Base-by-base conservation (phyloP, 2,113 vertebrate genomes). In the Bettongia penicillata region DNA sequence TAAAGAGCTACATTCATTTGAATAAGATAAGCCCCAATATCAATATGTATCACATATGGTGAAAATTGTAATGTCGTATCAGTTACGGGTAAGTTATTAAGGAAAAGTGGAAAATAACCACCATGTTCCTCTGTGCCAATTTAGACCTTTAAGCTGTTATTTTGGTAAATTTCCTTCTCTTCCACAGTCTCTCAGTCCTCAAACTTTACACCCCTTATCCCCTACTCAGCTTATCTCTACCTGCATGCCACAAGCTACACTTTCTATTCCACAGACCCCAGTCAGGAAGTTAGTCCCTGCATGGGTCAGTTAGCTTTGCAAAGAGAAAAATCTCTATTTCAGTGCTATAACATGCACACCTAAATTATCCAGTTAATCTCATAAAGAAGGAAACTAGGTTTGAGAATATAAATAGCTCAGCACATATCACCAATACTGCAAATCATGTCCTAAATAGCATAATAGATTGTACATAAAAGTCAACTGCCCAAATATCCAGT, bases 81-180 rank as follows among this genome's bases (percentile, higher is more conserved):
- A 93, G 23, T 25, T 55, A 92, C 91, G 37, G 90, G 91, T 49
- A 96, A 0, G 19, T 94, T 95, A 31, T 31, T 90, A 90, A 0
- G 19, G 52, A 37, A 94, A 84, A 11, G 53, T 23, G 47, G 49
- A 91, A 94, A 95, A 51, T 51, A 25, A 90, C 43, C 93, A 14
- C 43, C 89, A 53, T 53, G 3, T 49, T 55, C 22, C 22, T 49
- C 23, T 43, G 51, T 90, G 37, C 52, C 25, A 52, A 14, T 50
- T 57, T 95, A 49, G 37, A 91, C 47, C 94, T 92, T 77, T 22
- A 92, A 31, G 52, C 94, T 92, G 89, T 37, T 31, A 94, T 49
- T 94, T 90, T 93, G 28, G 47, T 89, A 24, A 92, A 93, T 51
- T 37, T 68, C 8, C 11, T 61, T 68, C 3, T 68, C 31, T 68